Conservation (phyloP, 2,888 invertebrate species). For the Choristoneura rosaceana region DNA sequence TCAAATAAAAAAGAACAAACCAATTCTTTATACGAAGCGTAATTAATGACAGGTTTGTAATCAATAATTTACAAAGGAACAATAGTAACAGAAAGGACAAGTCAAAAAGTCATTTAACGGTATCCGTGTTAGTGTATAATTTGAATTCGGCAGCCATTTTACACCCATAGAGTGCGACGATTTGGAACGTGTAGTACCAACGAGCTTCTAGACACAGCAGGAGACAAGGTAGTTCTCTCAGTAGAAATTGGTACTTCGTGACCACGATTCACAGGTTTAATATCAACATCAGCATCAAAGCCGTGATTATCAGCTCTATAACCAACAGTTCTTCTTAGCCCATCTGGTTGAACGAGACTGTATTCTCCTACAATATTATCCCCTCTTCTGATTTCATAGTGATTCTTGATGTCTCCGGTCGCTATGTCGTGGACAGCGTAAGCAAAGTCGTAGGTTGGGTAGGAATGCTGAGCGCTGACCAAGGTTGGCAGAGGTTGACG, state of each 20-base stretch:
- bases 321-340: conserved; percentile 81
- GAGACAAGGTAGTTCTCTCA: neutral
- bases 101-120: neutral
- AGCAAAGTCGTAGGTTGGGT: conserved; percentile 81
- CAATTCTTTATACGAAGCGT: too few species aligned
- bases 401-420: conserved; percentile 84
- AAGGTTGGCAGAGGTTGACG: conserved; percentile 62
- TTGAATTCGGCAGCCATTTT: neutral
- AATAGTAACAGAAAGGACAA: too few species aligned
- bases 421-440: conserved; percentile 83
- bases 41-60: too few species aligned
- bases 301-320: conserved; percentile 84
- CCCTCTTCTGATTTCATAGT: conserved; percentile 80
- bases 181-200: conserved; percentile 22
- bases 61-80: too few species aligned
- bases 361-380: conserved; percentile 84
- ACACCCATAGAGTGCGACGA: conserved; percentile 15
- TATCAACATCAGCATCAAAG: conserved; percentile 83
- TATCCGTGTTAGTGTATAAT: neutral
- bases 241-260: conserved; percentile 9
- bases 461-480: conserved; percentile 22
- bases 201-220: conserved; percentile 24
- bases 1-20: too few species aligned
- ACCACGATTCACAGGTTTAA: conserved; percentile 51
- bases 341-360: conserved; percentile 83